Base-by-base conservation (phyloP, 2,113 vertebrate genomes). In the Tetraodon nigroviridis region DNA sequence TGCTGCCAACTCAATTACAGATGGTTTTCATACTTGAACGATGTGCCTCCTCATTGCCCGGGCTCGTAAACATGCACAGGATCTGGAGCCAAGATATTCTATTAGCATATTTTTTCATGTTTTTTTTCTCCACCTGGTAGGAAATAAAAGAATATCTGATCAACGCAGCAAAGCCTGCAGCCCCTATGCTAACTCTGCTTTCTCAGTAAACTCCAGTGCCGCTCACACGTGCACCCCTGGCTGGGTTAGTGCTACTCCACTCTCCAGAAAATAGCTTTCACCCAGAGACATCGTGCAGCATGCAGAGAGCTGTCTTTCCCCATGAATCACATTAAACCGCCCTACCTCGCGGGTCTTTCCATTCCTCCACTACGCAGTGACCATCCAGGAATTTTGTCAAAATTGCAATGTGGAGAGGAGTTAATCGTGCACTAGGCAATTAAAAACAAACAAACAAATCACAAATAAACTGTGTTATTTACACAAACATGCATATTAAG, bases 191-290 rank as follows among this genome's bases (percentile, higher is more conserved):
- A 56, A 61, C 72, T 73, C 62, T 79, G 19, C 6, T 70, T 65
- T 61, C 77, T 59, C 52, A 55, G 73, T 79, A 84, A 79, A 73
- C 75, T 67, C 56, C 68, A 57, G 57, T n/a, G 54, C 61, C 55
- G 59, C 70, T 75, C 48, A 32, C 62, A 75, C 55, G 70, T 71
- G 78, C 83, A 70, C 75, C 66, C 58, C 68, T 76, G 80, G 86
- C 78, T 77, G 75, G 81, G 73, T 84, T 73, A 69, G 75, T 49
- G 69, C 78, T 67, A 68, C 82, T 75, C 61, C 58, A 61, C 20
- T 51, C 69, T 65, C 51, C 75, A 67, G 32, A 37, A 48, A 68
- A 71, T 54, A 55, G 61, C 78, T 75, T 84, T 89, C 80, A 89
- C 90, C 89, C 61, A 62, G 51, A 75, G 77, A 59, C 67, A 58